A percentile compares a stretch with the other conserved stretches of the same genome.
These are phyloP conservation scores for Pseudomyrmex concolor DNA, from an alignment of 1,140 invertebrate species.

Conservation along the genomic window DNA sequence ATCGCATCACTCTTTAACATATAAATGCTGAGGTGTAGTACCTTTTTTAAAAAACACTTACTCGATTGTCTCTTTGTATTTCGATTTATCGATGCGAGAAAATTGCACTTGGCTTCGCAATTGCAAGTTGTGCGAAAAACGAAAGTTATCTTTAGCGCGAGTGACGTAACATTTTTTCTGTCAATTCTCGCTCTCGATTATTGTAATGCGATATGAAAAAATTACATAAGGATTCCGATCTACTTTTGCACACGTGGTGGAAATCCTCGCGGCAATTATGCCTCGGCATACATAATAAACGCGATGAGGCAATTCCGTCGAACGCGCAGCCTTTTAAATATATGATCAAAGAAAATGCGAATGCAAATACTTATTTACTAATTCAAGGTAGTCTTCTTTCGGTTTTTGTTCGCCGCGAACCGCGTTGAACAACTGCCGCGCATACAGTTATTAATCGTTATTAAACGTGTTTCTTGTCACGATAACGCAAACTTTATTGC, in stretches of 20 bases:
- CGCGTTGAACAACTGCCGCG: slow-evolving; percentile 48
- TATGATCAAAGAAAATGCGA: slow-evolving; percentile 47
- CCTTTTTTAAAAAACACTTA: no score
- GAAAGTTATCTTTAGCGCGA: no score
- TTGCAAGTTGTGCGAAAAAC: not conserved
- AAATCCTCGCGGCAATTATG: slow-evolving; percentile 38
- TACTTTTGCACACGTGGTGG: slow-evolving; percentile 16
- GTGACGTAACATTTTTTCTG: slow-evolving; percentile 4
- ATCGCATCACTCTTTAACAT: no score
- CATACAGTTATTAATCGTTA: not conserved
- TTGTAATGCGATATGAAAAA: not conserved
- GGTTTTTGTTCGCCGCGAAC: slow-evolving; percentile 73
- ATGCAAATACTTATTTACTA: slow-evolving; percentile 74
- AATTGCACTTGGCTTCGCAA: not conserved
- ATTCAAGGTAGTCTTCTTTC: slow-evolving; percentile 80
- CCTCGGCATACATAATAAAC: slow-evolving; percentile 21
- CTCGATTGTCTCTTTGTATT: no score
- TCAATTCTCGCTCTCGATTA: not conserved
- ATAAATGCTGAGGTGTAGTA: no score
- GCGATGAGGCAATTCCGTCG: slow-evolving; percentile 28
- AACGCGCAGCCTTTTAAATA: slow-evolving; percentile 26
- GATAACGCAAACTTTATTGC: slow-evolving; percentile 59
- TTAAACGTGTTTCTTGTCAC: not conserved
- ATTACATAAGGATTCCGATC: slow-evolving; percentile 36
- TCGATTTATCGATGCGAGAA: no score